Base-by-base conservation (phyloP, 1,140 invertebrate genomes). In the Ptiloglossa arizonensis region DNA sequence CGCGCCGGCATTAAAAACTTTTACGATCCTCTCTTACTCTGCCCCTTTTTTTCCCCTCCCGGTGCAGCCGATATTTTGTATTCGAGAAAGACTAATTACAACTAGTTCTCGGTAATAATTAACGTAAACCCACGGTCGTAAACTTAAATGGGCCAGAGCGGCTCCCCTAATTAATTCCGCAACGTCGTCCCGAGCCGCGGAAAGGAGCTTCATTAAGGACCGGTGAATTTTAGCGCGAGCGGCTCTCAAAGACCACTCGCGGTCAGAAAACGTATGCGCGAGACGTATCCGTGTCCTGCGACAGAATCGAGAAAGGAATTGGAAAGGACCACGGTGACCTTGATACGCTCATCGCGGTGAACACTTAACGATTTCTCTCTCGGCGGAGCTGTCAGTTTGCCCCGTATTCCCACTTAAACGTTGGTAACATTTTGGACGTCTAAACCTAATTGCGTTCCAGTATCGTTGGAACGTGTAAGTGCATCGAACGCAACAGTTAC, bases 51-150 rank as follows among this genome's bases (percentile, higher is more conserved):
- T 17, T 22, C 5, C 9, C 46, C 11, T 13, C 48, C 67, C 0
- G 69, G 70, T 69, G 79, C 75, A 86, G 82, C 67, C 75, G 75
- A 86, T 86, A 86, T 86, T 86, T 86, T 82, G 84, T 86, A 86
- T 86, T 86, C 82, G 83, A 57, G 83, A 72, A 70, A 85, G 83
- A 85, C 84, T 86, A 85, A 86, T 86, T 86, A 86, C 84, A 85
- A 82, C 84, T 86, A 86, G 80, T 86, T 85, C 82, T 54, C 79
- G 71, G 84, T 86, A 86, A 86, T 86, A 85, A 86, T 86, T 86
- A 86, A 86, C 84, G 80, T 86, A 85, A 85, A 82, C 74, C 77
- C 79, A 76, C 79, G 84, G 74, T 86, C 84, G 84, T 86, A 86
- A 86, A 86, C 84, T 86, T 82, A 86, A 86, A 85, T 82, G 82